These are phyloP conservation scores for Neoaliturus tenellus DNA, from an alignment of 2,888 invertebrate species.

Conservation along the genomic window DNA sequence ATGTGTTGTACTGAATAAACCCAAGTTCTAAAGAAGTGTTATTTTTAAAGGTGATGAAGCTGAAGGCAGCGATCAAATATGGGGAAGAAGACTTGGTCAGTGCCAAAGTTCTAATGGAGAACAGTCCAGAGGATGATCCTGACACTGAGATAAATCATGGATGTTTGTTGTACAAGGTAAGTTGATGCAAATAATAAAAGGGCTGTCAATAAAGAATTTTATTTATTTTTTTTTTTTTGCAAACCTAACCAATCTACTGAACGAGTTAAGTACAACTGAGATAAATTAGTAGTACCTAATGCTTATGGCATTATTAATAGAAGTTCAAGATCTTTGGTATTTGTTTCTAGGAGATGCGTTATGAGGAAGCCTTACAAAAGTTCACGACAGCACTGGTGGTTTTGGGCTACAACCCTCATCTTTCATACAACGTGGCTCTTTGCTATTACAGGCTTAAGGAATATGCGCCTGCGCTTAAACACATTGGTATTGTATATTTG, in stretches of 20 bases:
- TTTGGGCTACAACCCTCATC: conserved; percentile 91
- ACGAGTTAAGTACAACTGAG: no score
- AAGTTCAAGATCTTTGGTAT: conserved; percentile 21
- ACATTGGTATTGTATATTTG: conserved; percentile 91
- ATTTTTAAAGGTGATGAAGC: conserved; percentile 81
- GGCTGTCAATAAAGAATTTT: no score
- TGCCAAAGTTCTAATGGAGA: conserved; percentile 93
- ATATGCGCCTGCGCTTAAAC: conserved; percentile 94
- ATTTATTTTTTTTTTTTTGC: no score
- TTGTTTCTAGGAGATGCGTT: conserved; percentile 82
- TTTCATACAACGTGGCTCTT: conserved; percentile 96
- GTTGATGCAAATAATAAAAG: not conserved
- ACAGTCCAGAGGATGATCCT: conserved; percentile 90
- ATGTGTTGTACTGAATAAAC: no score
- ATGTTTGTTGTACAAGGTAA: conserved; percentile 94
- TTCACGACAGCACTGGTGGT: conserved; percentile 92
- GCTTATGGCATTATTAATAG: no score
- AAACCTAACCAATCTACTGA: no score
- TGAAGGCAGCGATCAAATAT: conserved; percentile 98
- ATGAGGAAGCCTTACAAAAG: conserved; percentile 93
- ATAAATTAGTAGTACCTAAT: no score
- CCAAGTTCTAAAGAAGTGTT: no score
- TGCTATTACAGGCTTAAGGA: conserved; percentile 97
- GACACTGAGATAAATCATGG: conserved; percentile 97
- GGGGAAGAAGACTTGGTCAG: conserved; percentile 95